Base-by-base conservation (phyloP, 2,888 invertebrate genomes). In the Ophonus ardosiacus region DNA sequence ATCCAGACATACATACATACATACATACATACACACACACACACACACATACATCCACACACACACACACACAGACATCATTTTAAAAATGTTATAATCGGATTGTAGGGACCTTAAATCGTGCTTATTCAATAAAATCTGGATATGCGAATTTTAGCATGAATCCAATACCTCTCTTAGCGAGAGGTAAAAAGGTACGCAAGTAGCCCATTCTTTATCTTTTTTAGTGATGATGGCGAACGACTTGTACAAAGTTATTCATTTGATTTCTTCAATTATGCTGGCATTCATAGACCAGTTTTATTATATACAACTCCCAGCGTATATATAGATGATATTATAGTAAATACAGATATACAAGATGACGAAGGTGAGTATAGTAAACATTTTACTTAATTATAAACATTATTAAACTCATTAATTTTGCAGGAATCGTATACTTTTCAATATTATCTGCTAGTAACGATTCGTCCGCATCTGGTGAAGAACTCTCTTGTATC, bases 261-360 rank as follows among this genome's bases (percentile, higher is more conserved):
- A 21, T 98, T 99, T 90, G 99, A 99, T 90, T 99, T 99, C 92
- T 99, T 98, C 92, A 99, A 99, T 91, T 99, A 99, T 90, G 99
- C 99, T 15, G 99, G 99, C 7, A 98, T 99, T 86, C 98, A 99
- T 90, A 94, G 99, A 80, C 95, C 98, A 7, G 99, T 99, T 31
- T 94, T 96, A 88, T 91, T 99, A 13, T 97, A 97, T 91, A 96
- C 98, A 1, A 98, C 97, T 1, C 98, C 98, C 0, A 92, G 92
- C 86, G 92, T 94, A 0, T 97, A 95, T 90, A 95, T 98, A 57
- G 95, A 97, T 89, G 98, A 98, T 89, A 95, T 99, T 85, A 95
- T 95, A 38, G 93, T 98, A 21, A 93, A 93, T 86, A 97, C 98
- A 0, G 94, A 94, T 86, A 91, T 95, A 51, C 92, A 93, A 74